These are phyloP conservation scores for Hepsetus odoe DNA, from an alignment of 2,113 vertebrate genomes.

Conservation along the genomic window DNA sequence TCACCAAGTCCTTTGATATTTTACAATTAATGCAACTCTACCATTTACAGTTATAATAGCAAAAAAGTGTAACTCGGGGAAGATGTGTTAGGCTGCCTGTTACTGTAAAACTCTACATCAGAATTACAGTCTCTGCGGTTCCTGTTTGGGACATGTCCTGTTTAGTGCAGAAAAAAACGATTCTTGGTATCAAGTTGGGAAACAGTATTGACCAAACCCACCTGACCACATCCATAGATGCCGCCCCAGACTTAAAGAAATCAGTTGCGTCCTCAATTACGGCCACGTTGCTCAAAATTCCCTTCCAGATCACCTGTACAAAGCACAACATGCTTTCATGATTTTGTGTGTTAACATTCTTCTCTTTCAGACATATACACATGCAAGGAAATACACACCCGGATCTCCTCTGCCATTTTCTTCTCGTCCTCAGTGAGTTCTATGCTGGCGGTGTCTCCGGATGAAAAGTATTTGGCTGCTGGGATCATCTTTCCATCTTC, in stretches of 20 bases:
- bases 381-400: constrained; percentile 64
- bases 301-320: constrained; percentile 79
- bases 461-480: constrained; percentile 80
- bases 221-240: constrained; percentile 90
- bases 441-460: constrained; percentile 68
- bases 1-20: too few species aligned
- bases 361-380: constrained; percentile 50
- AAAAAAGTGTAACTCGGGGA: too few species aligned
- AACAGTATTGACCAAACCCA: constrained; percentile 50
- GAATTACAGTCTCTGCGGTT: too few species aligned
- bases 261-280: constrained; percentile 82
- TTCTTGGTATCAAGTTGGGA: too few species aligned
- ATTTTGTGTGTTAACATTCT: neutral
- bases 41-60: too few species aligned
- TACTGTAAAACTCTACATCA: too few species aligned
- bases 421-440: constrained; percentile 81
- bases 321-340: neutral
- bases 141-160: too few species aligned
- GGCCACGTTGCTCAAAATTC: constrained; percentile 78
- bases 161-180: too few species aligned
- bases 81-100: too few species aligned
- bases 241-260: constrained; percentile 89
- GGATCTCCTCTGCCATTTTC: constrained; percentile 74
- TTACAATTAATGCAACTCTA: too few species aligned
- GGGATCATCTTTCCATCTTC: constrained; percentile 86